These are phyloP conservation scores for Caiman crocodilus DNA, from an alignment of 2,797 vertebrate species.

Conservation along the genomic window DNA sequence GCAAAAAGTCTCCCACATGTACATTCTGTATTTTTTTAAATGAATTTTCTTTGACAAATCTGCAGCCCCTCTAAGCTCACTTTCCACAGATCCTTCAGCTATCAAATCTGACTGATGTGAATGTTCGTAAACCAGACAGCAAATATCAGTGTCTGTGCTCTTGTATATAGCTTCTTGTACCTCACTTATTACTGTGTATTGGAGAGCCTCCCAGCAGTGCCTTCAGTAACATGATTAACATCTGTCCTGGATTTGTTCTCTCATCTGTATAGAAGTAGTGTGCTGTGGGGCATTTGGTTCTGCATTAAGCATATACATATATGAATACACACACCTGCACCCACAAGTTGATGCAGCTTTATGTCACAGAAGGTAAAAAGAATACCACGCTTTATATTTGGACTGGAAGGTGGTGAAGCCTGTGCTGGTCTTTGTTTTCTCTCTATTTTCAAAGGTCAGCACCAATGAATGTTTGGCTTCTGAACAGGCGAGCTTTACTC, in stretches of 20 bases:
- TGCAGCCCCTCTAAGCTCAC: background rate
- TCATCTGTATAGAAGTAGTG: background rate
- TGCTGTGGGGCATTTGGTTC: fast-evolving
- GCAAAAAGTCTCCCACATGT: fast-evolving
- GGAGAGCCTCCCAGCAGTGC: background rate
- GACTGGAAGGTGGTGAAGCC: too few relatives aligned
- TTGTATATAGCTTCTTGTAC: background rate
- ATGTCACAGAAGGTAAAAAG: too few relatives aligned
- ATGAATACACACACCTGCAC: fast-evolving
- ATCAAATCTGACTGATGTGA: background rate
- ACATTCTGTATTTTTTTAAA: background rate
- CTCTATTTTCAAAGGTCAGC: too few relatives aligned
- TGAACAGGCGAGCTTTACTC: too few relatives aligned
- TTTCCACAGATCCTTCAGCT: constrained; percentile 15
- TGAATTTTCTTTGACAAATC: constrained; percentile 10
- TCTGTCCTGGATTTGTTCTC: background rate
- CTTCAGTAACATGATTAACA: background rate
- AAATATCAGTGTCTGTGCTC: background rate
- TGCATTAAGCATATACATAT: background rate
- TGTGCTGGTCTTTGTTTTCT: too few relatives aligned
- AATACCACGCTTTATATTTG: too few relatives aligned
- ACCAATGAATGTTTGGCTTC: too few relatives aligned
- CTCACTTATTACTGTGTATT: background rate
- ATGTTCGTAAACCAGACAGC: background rate
- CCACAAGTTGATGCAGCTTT: too few relatives aligned